Percentiles rank a stretch among this genome's conserved stretches.
phyloP scores from a whole-genome alignment of 2,113 vertebrate genomes.

The Chamaetylas fuelleborni region DNA sequence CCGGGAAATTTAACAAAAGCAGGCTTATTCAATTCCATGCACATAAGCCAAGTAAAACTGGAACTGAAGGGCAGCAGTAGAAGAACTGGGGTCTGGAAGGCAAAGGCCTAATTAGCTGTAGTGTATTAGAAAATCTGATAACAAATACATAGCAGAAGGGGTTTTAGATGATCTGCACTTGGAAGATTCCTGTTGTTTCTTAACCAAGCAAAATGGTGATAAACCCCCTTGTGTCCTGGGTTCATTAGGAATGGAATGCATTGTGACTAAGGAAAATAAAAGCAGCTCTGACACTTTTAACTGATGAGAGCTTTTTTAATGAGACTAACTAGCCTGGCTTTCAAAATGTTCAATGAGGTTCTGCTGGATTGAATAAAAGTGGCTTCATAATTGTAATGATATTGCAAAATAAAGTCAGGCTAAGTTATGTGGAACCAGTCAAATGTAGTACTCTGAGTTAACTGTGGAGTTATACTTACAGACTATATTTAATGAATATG shows the following conservation, averaged over 20 bases:
- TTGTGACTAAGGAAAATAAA: not conserved
- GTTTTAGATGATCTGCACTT: not conserved
- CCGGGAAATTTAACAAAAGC: not conserved
- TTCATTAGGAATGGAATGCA: not conserved
- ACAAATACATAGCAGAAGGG: not conserved
- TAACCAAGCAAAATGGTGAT: not conserved
- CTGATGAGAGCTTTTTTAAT: not conserved
- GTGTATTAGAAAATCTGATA: conserved; percentile 2
- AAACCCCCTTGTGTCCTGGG: not conserved
- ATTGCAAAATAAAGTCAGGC: not conserved
- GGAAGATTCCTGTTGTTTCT: conserved; percentile 4
- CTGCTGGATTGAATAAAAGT: not conserved
- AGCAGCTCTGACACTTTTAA: conserved; percentile 2
- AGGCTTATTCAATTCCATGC: not conserved
- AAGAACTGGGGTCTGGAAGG: not conserved
- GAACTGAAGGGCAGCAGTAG: not conserved
- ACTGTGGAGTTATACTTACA: not conserved
- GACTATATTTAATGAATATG: not conserved
- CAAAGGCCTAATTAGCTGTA: conserved; percentile 4
- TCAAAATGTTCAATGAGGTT: not conserved
- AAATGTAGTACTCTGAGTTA: not conserved
- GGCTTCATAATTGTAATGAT: not conserved
- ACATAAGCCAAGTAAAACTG: not conserved
- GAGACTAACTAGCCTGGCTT: not conserved
- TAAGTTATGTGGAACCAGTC: not conserved